These are phyloP conservation scores for Drosophila pachea DNA, from an alignment of 1,140 invertebrate genomes.

Conservation along the genomic window DNA sequence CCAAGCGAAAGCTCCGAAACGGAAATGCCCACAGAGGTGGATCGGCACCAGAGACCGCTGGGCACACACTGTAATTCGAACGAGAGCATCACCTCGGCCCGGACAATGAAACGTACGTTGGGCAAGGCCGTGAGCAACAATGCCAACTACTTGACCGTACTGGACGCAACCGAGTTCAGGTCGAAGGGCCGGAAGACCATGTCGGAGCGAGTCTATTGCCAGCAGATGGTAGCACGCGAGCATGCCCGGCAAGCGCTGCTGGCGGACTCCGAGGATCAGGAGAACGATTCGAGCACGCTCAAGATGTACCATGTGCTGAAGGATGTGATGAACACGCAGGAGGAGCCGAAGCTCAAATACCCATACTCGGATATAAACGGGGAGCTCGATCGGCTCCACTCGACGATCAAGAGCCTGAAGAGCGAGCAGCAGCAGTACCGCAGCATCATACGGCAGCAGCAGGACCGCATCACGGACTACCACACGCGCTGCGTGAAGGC, in stretches of 20 bases:
- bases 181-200: conserved; percentile 9
- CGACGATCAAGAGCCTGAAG: conserved; percentile 58
- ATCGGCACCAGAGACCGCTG: conserved; percentile 16
- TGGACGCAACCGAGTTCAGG: conserved; percentile 36
- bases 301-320: conserved; percentile 62
- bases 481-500: conserved; percentile 67
- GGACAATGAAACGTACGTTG: conserved; percentile 30
- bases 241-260: conserved; percentile 9
- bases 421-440: conserved; percentile 61
- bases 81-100: conserved; percentile 41
- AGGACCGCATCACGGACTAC: conserved; percentile 65
- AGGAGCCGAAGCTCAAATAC: conserved; percentile 18
- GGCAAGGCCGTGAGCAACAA: conserved; percentile 37
- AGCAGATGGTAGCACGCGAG: conserved; percentile 26
- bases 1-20: neutral
- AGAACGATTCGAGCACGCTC: conserved; percentile 31
- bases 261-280: neutral
- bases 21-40: conserved; percentile 22
- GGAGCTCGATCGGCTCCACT: conserved; percentile 46
- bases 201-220: neutral
- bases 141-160: conserved; percentile 60
- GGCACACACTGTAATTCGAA: conserved; percentile 25
- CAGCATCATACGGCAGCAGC: conserved; percentile 60
- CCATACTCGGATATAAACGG: conserved; percentile 23
- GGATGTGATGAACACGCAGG: conserved; percentile 58